Evolutionary conservation across 1,140 invertebrate genomes (phyloP).

Genomic region (Brachystomella parvula): DNA sequence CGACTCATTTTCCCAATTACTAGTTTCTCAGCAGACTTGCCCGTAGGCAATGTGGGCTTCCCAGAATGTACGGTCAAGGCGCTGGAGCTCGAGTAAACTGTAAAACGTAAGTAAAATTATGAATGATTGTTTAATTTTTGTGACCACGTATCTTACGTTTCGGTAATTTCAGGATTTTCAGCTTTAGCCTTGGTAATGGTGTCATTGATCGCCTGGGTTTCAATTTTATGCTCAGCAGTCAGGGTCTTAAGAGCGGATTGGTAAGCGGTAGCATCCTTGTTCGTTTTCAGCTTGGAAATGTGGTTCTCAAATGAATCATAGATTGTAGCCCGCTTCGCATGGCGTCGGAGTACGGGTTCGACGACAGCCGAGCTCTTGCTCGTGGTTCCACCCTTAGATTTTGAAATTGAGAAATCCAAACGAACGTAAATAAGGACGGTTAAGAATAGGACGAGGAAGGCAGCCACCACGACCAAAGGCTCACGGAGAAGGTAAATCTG

Average conservation of each 20-base stretch:
- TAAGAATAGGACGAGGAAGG: slow-evolving; percentile 84
- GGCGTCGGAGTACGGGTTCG: slow-evolving; percentile 51
- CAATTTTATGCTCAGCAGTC: slow-evolving; percentile 56
- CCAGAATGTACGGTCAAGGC: slow-evolving; percentile 39
- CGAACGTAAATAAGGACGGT: slow-evolving; percentile 88
- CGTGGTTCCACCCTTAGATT: slow-evolving; percentile 39
- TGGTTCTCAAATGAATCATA: slow-evolving; percentile 60
- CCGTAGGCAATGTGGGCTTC: slow-evolving; percentile 44
- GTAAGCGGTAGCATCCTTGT: slow-evolving; percentile 53
- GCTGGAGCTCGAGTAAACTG: slow-evolving; percentile 34
- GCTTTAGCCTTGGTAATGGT: slow-evolving; percentile 53
- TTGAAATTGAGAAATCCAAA: slow-evolving; percentile 82
- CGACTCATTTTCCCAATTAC: slow-evolving; percentile 58
- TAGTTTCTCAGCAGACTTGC: slow-evolving; percentile 56
- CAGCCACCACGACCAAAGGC: slow-evolving; percentile 76
- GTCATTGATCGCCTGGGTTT: slow-evolving; percentile 52
- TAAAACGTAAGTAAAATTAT: slow-evolving; percentile 38
- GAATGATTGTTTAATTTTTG: slow-evolving; percentile 5
- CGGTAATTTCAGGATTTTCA: slow-evolving; percentile 56
- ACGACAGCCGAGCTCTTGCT: slow-evolving; percentile 39
- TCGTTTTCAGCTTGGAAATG: slow-evolving; percentile 54
- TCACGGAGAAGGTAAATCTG: slow-evolving; percentile 70
- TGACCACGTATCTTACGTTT: slow-evolving; percentile 41
- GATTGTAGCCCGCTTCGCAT: slow-evolving; percentile 54
- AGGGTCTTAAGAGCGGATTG: slow-evolving; percentile 52